Base-by-base conservation (phyloP, 2,113 vertebrate species). In the Oenanthe melanoleuca region DNA sequence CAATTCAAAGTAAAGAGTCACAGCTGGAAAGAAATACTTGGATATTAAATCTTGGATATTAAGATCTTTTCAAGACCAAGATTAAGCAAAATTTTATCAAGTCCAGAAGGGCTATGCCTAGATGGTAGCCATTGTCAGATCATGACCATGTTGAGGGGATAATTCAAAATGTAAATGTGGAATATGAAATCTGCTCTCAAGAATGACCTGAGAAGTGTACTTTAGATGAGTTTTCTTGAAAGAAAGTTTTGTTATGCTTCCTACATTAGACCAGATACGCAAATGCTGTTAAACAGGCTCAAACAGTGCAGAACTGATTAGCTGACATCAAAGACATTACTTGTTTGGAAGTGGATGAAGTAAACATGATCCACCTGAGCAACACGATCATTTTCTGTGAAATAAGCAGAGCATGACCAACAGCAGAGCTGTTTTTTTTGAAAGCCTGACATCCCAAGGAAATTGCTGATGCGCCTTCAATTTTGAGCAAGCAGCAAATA, bases 301-400 rank as follows among this genome's bases (percentile, higher is more conserved):
- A 83, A 61, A 86, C 47, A 67, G 52, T 40, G 74, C 77, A 89
- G 89, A 92, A 94, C 66, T 94, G 85, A 94, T 89, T 85, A 95
- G 37, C 67, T 80, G 78, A 91, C 55, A 86, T 93, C 78, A 95
- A 81, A 90, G 79, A 45, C 28, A 28, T 45, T 77, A n/a, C 38
- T 89, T 77, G 67, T 66, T 83, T 94, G 59, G 73, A 80, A 91
- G 40, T 11, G 16, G 37, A 69, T 85, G 37, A 93, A 94, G 31
- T 64, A 4, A 22, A 87, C 50, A 61, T 52, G 66, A 94, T 59
- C 38, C 42, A 56, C 57, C 45, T 92, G 63, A 95, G n/a, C 47
- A 81, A 60, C 26, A 80, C 5, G n/a, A 70, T 50, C 0, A 0
- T 78, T 81, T 95, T 88, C 77, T 87, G 55, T 64, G 61, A 95